Conservation (phyloP, 2,113 vertebrate species). For the Rhineura floridana region DNA sequence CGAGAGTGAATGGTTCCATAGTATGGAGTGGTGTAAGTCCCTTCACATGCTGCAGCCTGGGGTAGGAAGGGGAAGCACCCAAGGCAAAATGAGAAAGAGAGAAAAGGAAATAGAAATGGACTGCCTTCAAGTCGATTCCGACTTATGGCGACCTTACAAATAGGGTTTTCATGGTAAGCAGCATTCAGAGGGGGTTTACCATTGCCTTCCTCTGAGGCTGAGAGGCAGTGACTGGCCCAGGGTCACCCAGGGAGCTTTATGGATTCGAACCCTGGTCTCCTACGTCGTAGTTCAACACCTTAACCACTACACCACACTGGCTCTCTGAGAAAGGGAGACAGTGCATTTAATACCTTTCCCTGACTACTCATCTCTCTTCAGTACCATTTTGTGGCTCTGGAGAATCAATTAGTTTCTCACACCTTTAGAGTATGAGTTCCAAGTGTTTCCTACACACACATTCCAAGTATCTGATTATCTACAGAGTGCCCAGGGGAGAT, state of each 20-base stretch:
- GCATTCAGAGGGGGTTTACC: no score
- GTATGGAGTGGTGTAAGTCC: background rate
- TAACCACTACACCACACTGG: no score
- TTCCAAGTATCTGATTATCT: background rate
- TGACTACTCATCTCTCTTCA: constrained; percentile 19
- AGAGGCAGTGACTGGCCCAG: no score
- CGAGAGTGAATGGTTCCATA: constrained; percentile 18
- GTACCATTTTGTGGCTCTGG: background rate
- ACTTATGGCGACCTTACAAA: no score
- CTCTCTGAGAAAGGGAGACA: background rate
- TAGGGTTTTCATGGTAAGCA: no score
- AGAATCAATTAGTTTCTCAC: background rate
- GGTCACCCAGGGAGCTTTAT: no score
- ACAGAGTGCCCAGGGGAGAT: constrained; percentile 7
- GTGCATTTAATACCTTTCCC: background rate
- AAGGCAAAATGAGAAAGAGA: background rate
- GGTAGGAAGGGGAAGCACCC: background rate
- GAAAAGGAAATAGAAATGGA: no score
- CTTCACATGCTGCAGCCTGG: background rate
- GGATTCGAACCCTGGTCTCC: no score
- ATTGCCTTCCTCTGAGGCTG: no score
- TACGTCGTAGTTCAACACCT: no score
- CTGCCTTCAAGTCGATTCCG: no score
- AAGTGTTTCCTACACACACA: background rate
- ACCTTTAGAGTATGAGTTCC: background rate